These are phyloP conservation scores for Meleagris gallopavo DNA, from an alignment of 2,113 vertebrate species.

Conservation along the genomic window DNA sequence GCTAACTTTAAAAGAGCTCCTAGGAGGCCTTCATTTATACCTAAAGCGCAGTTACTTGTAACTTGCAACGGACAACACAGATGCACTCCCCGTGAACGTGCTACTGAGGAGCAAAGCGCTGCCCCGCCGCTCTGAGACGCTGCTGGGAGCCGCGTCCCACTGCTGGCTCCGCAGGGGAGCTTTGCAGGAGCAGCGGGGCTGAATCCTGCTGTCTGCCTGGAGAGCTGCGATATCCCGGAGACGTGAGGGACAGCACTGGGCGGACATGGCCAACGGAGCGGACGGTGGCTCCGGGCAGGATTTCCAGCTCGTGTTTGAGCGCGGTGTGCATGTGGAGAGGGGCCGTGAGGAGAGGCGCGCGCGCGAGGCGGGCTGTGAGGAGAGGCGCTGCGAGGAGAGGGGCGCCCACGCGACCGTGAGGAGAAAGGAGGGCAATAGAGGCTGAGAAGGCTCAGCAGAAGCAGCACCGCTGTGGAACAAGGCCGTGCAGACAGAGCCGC, in stretches of 20 bases:
- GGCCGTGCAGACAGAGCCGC: accelerated
- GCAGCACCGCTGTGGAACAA: no score
- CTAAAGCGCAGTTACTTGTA: neutral
- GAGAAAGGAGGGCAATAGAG: no score
- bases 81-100: neutral
- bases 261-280: accelerated
- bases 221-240: accelerated
- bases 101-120: no score
- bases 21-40: neutral
- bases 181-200: no score
- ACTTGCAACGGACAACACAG: neutral
- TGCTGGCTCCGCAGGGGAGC: no score
- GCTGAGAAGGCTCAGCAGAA: neutral
- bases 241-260: neutral
- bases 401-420: neutral
- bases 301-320: neutral
- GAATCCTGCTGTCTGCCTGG: neutral
- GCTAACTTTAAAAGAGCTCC: neutral
- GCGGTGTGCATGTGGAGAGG: neutral
- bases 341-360: neutral
- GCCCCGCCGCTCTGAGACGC: no score
- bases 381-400: no score
- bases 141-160: no score
- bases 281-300: neutral
- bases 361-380: neutral